Evolutionary conservation across 2,888 invertebrate species (phyloP).

Genomic region (Cephus nigrinus): DNA sequence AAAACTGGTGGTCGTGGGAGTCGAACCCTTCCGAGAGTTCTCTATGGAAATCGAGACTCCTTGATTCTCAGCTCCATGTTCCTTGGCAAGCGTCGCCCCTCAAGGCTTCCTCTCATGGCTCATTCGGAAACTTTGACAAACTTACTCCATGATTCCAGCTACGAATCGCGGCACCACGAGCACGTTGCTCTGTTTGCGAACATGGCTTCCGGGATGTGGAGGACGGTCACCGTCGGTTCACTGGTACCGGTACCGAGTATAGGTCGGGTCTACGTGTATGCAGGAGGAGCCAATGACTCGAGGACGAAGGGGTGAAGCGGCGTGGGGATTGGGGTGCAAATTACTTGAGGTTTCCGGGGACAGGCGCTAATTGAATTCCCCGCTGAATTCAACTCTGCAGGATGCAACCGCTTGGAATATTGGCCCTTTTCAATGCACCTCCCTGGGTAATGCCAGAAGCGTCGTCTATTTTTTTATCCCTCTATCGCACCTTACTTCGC

Average conservation of each 20-base stretch:
- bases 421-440: constrained; percentile 52
- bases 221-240: not conserved
- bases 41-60: not conserved
- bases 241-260: not conserved
- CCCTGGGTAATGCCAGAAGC: not conserved
- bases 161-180: not conserved
- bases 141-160: not conserved
- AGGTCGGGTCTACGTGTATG: not conserved
- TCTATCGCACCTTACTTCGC: not conserved
- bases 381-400: constrained; percentile 58
- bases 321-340: constrained; percentile 36
- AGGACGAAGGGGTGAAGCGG: not conserved
- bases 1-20: not conserved
- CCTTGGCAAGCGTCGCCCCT: not conserved
- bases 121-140: not conserved
- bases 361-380: constrained; percentile 63
- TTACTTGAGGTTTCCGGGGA: constrained; percentile 63
- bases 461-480: not conserved
- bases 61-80: not conserved
- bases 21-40: not conserved
- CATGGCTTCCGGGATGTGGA: not conserved
- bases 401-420: constrained; percentile 51
- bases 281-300: not conserved
- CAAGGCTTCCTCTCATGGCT: not conserved
- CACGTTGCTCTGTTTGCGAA: not conserved